Evolutionary conservation across 2,113 vertebrate species (phyloP).

Genomic region (Toxotes jaculatrix): DNA sequence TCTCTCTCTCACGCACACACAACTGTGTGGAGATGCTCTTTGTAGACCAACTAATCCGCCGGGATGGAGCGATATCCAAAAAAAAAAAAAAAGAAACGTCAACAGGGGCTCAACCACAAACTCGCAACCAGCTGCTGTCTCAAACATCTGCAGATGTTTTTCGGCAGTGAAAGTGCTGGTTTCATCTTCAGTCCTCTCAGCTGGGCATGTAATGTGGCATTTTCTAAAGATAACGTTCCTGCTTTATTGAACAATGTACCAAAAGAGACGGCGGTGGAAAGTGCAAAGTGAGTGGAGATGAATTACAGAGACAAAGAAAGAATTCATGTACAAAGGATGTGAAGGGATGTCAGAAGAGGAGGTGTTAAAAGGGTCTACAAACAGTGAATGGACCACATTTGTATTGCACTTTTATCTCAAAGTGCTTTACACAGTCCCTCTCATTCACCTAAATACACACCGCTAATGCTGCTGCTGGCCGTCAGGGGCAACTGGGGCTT

Average conservation of each 20-base stretch:
- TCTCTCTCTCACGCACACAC: slow-evolving; percentile 8
- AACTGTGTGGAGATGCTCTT: slow-evolving; percentile 8
- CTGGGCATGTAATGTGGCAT: not conserved
- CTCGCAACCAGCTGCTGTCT: slow-evolving; percentile 3
- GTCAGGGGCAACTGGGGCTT: too few relatives aligned
- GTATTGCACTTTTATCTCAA: not conserved
- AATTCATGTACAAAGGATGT: not conserved
- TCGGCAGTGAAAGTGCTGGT: not conserved
- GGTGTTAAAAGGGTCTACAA: not conserved
- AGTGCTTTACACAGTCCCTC: not conserved
- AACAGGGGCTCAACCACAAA: slow-evolving; percentile 5
- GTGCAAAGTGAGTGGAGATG: not conserved
- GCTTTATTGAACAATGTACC: not conserved
- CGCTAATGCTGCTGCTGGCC: too few relatives aligned
- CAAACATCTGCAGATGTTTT: slow-evolving; percentile 34
- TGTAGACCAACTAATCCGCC: slow-evolving; percentile 24
- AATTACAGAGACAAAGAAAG: not conserved
- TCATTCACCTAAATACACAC: not conserved
- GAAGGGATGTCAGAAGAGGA: not conserved
- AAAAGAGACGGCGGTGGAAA: not conserved
- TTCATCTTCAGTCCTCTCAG: slow-evolving; percentile 9
- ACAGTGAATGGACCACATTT: not conserved
- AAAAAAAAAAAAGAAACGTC: slow-evolving; percentile 18
- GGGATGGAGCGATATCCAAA: slow-evolving; percentile 9
- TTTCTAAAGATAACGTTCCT: slow-evolving; percentile 15